Base-by-base conservation (phyloP, 2,797 vertebrate species). In the Lutjanus campechanus region DNA sequence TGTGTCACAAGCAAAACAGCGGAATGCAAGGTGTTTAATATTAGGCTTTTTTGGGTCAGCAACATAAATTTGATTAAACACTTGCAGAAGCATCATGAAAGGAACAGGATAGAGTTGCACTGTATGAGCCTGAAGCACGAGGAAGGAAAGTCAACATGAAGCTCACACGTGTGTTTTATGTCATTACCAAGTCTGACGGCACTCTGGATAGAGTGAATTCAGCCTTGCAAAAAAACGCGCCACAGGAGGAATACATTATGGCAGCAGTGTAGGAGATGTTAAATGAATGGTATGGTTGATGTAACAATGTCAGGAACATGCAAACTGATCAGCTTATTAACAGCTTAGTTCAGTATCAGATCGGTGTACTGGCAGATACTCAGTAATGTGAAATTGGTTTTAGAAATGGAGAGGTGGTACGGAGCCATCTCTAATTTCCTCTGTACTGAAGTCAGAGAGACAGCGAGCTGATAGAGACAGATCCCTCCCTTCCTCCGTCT, bases 181-280 rank as follows among this genome's bases (percentile, higher is more conserved):
- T 73, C 68, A 67, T 81, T 73, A 66, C 22, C 0, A 6, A 76
- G 83, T 85, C 79, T 76, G 84, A 73, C 76, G 29, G 72, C 72
- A 49, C 41, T 47, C 53, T 40, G 70, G 36, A 50, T 0, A 9
- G 55, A 63, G 69, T 25, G 77, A 50, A 41, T 11, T 25, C 75
- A 29, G 59, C 59, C 20, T 11, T 12, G 41, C 41, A n/a, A 40
- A 53, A 11, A 75, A 1, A 19, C 40, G 9, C 56, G 43, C 1
- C 49, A 41, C 7, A n/a, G 59, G 43, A 65, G 49, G 60, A 68
- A 44, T 54, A 55, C 41, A 47, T 46, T 3, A 20, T 1, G 25
- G 25, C 50, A 59, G 76, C 55, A 1, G 1, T 0, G 12, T 44
- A 40, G 44, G 50, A 41, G 22, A 68, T 12, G 68, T 44, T 62